Conservation (phyloP, 2,113 vertebrate genomes). For the Anguilla rostrata region DNA sequence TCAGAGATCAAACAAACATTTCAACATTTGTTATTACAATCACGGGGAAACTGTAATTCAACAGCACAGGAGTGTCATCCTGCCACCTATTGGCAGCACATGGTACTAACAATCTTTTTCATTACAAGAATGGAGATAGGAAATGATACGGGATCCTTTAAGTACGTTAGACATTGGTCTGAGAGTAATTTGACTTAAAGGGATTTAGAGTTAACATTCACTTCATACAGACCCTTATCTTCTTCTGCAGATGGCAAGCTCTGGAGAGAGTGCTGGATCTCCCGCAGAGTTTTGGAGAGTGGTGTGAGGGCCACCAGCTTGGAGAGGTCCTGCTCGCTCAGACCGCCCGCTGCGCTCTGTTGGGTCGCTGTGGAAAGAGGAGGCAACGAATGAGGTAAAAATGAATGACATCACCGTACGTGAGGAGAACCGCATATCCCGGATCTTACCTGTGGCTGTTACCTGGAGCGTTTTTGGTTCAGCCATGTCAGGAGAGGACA, state of each 20-base stretch:
- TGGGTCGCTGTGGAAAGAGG: not conserved
- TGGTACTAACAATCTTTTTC: not conserved
- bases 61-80: not conserved
- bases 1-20: not conserved
- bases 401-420: not conserved
- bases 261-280: conserved; percentile 73
- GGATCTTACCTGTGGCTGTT: conserved; percentile 47
- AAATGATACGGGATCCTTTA: not conserved
- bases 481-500: conserved; percentile 56
- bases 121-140: not conserved
- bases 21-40: not conserved
- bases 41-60: not conserved
- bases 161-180: not conserved
- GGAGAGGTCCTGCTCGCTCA: conserved; percentile 72
- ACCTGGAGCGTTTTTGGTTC: conserved; percentile 43
- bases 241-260: conserved; percentile 40
- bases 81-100: conserved; percentile 7
- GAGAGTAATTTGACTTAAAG: no score
- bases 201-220: not conserved
- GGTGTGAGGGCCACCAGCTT: conserved; percentile 70
- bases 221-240: conserved; percentile 20
- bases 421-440: not conserved
- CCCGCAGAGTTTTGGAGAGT: conserved; percentile 71
- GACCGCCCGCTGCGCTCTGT: conserved; percentile 43
- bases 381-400: not conserved